Percentiles rank a stretch among this genome's conserved stretches.
Evolutionary conservation across 2,888 invertebrate genomes (phyloP).

Genomic region (Neocrepidodera transversa): DNA sequence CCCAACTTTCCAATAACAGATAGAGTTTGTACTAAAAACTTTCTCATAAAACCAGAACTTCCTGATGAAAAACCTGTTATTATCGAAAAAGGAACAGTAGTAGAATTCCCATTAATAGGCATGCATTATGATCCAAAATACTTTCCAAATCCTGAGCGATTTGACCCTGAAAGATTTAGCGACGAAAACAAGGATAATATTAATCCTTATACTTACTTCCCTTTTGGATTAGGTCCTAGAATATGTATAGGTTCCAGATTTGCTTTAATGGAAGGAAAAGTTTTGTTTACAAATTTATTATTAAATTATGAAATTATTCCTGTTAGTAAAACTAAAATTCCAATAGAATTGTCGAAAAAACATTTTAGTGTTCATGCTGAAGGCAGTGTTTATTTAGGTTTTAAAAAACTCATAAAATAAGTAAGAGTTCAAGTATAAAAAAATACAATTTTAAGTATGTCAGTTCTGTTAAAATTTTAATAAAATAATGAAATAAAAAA

Average conservation of each 20-base stretch:
- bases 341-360: conserved; percentile 35
- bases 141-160: conserved; percentile 57
- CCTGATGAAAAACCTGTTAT: conserved; percentile 42
- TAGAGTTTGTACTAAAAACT: conserved; percentile 62
- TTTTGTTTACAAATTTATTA: conserved; percentile 44
- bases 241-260: conserved; percentile 64
- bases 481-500: too few relatives aligned
- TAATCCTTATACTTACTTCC: conserved; percentile 55
- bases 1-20: conserved; percentile 55
- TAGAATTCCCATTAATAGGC: neutral
- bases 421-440: too few relatives aligned
- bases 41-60: conserved; percentile 49
- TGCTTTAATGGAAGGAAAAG: conserved; percentile 49
- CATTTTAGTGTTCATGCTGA: neutral
- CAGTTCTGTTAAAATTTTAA: too few relatives aligned
- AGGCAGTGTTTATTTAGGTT: neutral
- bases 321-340: conserved; percentile 45
- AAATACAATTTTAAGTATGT: too few relatives aligned
- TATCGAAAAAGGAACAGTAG: conserved; percentile 43
- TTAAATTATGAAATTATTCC: conserved; percentile 45
- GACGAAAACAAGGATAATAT: conserved; percentile 64
- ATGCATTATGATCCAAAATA: conserved; percentile 4
- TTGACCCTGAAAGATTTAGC: conserved; percentile 60
- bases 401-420: too few relatives aligned
- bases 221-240: conserved; percentile 62